Base-by-base conservation (phyloP, 2,888 invertebrate species). In the Caenorhabditis uteleia region DNA sequence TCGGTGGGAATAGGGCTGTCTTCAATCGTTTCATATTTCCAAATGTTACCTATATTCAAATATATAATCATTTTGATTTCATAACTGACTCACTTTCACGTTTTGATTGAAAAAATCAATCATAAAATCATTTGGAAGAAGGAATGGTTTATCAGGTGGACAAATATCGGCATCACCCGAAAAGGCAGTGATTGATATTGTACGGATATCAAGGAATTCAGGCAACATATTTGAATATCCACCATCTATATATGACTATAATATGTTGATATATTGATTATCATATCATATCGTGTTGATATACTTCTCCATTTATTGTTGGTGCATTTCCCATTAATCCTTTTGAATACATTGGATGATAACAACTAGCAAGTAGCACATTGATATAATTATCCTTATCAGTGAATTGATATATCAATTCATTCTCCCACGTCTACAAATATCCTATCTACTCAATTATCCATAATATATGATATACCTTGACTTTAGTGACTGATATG, bases 151-250 rank as follows among this genome's bases (percentile, higher is more conserved):
- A 34, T 80, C 80, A 3, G 59, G 50, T 10, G 80, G 80, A 18
- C 77, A 73, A 34, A 81, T 75, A 39, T 73, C 72, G 8, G 78
- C 78, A 20, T 71, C 70, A 7, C 76, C 94, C 93, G 78, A 93
- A 84, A 95, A 95, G 0, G 95, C 95, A 78, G 92, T 92, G 16
- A 95, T 91, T 0, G 95, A 95, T 68, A 97, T 90, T 0, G 95
- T 95, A 83, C 93, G 91, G 10, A 74, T 54, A 84, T 94, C 92
- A 83, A 94, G 91, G 47, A 95, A 86, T 2, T 91, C 89, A 0
- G 95, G 95, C 70, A 95, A 86, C 86, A 95, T 95, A 84, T 95
- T 91, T 58, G 93, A 93, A 83, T 94, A 91, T 10, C 93, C 95
- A 12, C 95, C 95, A 83, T 97, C 95, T 89, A 95, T 92, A 84